Percentiles rank a stretch among this genome's conserved stretches.
These are phyloP conservation scores for Sturmia bella DNA, from an alignment of 2,888 invertebrate genomes.

Conservation along the genomic window DNA sequence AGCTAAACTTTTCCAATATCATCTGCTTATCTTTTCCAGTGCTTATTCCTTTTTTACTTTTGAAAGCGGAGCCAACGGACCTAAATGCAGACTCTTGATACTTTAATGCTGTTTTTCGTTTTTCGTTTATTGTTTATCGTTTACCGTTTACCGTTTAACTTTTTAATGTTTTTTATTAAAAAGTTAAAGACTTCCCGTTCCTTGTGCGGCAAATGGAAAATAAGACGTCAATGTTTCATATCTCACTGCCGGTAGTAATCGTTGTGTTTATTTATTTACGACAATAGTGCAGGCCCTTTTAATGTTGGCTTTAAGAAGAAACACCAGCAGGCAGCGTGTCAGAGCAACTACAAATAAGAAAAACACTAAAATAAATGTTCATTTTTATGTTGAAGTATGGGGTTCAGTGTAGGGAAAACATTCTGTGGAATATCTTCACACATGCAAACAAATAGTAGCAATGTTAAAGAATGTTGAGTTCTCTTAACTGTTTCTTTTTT, in stretches of 20 bases:
- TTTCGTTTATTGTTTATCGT: background rate
- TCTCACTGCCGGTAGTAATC: conserved; percentile 6
- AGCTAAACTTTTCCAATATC: conserved; percentile 25
- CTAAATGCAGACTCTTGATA: too few relatives aligned
- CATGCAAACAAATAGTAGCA: too few relatives aligned
- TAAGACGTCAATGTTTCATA: background rate
- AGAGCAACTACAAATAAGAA: conserved; percentile 52
- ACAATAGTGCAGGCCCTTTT: conserved; percentile 17
- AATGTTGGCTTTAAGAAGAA: background rate
- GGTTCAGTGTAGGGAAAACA: background rate
- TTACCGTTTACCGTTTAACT: background rate
- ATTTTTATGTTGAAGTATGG: conserved; percentile 33
- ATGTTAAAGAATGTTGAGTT: too few relatives aligned
- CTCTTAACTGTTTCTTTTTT: too few relatives aligned
- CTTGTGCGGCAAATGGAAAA: background rate
- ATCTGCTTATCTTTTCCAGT: background rate
- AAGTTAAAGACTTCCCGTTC: too few relatives aligned
- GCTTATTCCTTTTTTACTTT: background rate
- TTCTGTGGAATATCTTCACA: too few relatives aligned
- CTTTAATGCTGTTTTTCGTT: background rate
- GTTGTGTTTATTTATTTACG: conserved; percentile 32
- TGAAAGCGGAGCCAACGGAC: background rate
- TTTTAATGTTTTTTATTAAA: background rate
- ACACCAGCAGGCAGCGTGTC: conserved; percentile 21
- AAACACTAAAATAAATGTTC: conserved; percentile 52